A percentile compares a stretch with the other conserved stretches of the same genome.
These are phyloP conservation scores for Chelidonichthys spinosus DNA, from an alignment of 2,797 vertebrate genomes.

Conservation along the genomic window DNA sequence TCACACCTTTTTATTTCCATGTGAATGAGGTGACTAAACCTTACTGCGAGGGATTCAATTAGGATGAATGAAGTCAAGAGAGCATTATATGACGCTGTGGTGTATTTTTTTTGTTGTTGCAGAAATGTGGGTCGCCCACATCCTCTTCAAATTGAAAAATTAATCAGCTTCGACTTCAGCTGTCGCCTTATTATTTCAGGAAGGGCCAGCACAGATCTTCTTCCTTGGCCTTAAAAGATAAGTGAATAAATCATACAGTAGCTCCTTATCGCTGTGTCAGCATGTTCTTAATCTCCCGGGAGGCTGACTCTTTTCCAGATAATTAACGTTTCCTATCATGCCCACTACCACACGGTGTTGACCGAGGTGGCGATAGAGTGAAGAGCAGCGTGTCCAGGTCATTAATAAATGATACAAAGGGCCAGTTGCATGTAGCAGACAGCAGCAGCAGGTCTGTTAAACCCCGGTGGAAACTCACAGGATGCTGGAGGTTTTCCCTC, in stretches of 20 bases:
- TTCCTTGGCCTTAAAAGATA: conserved; percentile 9
- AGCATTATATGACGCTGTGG: conserved; percentile 4
- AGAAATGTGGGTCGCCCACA: conserved; percentile 42
- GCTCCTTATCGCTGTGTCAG: conserved; percentile 39
- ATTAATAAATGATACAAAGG: conserved; percentile 46
- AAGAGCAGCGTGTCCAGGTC: conserved; percentile 15
- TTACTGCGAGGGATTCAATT: conserved; percentile 9
- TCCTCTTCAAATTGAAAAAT: conserved; percentile 28
- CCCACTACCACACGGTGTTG: not conserved
- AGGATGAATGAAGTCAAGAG: conserved; percentile 27
- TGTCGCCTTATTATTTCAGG: conserved; percentile 30
- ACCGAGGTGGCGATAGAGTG: conserved; percentile 9
- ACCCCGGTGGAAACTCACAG: conserved; percentile 28
- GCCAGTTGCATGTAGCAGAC: conserved; percentile 21
- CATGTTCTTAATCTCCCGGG: conserved; percentile 37
- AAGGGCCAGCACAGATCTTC: conserved; percentile 24
- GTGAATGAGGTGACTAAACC: not conserved
- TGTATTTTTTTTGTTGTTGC: conserved; percentile 3
- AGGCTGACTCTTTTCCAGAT: conserved; percentile 26
- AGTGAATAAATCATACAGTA: conserved; percentile 26
- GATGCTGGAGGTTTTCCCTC: conserved; percentile 30
- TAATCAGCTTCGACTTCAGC: conserved; percentile 8
- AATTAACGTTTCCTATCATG: conserved; percentile 18
- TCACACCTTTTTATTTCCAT: not conserved
- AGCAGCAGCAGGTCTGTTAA: conserved; percentile 9